A percentile compares a stretch with the other conserved stretches of the same genome.
Evolutionary conservation across 2,888 invertebrate genomes (phyloP).

Genomic region (Hirtodrosophila duncani): DNA sequence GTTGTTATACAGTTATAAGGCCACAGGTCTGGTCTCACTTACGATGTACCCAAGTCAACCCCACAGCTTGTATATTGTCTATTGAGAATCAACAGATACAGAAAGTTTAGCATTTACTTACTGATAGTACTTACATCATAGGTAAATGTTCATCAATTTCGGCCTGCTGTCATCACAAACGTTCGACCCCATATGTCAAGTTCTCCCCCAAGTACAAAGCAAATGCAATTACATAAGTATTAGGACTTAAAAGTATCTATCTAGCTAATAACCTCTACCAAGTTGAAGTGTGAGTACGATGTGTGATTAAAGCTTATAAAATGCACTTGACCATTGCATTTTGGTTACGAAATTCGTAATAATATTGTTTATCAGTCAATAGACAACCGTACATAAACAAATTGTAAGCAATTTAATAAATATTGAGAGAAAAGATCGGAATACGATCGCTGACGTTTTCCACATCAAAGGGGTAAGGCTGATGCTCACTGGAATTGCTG

Average conservation of each 20-base stretch:
- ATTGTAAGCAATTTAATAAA: constrained; percentile 28
- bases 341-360: constrained; percentile 2
- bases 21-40: too few relatives aligned
- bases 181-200: constrained; percentile 3
- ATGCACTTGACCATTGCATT: constrained; percentile 19
- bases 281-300: too few relatives aligned
- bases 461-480: too few relatives aligned
- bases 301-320: neutral
- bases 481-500: too few relatives aligned
- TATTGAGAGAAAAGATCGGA: too few relatives aligned
- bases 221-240: neutral
- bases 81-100: too few relatives aligned
- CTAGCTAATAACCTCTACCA: neutral
- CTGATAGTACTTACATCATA: too few relatives aligned
- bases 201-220: constrained; percentile 9
- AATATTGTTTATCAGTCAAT: constrained; percentile 16
- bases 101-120: too few relatives aligned
- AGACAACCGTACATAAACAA: constrained; percentile 30
- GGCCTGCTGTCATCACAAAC: neutral
- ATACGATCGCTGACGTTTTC: constrained; percentile 31
- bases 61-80: too few relatives aligned
- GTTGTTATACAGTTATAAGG: too few relatives aligned
- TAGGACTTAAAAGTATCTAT: neutral
- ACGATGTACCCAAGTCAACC: too few relatives aligned
- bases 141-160: neutral